A percentile compares a stretch with the other conserved stretches of the same genome.
These are phyloP conservation scores for Ascidia mentula DNA, from an alignment of 23 tunicate species.

Conservation along the genomic window DNA sequence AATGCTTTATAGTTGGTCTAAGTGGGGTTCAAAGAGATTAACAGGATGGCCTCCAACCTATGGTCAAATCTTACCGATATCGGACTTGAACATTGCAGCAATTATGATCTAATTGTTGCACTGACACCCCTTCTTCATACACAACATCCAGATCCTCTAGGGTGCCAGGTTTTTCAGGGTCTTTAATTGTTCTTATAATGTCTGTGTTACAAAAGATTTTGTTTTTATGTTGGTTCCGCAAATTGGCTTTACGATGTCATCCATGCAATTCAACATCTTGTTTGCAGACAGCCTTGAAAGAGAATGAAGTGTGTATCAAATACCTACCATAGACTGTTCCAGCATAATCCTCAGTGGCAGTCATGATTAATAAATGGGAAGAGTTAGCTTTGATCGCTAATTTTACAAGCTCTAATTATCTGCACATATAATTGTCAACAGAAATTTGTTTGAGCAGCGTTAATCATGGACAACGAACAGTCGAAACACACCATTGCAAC, in stretches of 20 bases:
- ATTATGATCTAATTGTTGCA: slow-evolving; percentile 18
- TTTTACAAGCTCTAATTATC: too few relatives aligned
- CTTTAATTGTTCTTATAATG: slow-evolving; percentile 79
- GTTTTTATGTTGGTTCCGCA: too few relatives aligned
- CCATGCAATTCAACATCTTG: not conserved
- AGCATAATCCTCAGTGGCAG: slow-evolving; percentile 40
- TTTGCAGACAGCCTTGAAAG: not conserved
- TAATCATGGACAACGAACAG: not conserved
- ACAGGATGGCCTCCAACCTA: not conserved
- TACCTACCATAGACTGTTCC: slow-evolving; percentile 45
- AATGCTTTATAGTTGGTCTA: slow-evolving; percentile 93
- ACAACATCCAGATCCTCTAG: slow-evolving; percentile 88
- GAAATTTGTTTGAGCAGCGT: too few relatives aligned
- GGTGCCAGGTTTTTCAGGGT: slow-evolving; percentile 96
- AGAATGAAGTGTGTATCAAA: not conserved
- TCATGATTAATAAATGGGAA: too few relatives aligned
- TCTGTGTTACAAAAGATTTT: slow-evolving; percentile 36
- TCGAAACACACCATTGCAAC: not conserved
- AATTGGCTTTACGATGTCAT: not conserved
- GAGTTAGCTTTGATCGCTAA: too few relatives aligned
- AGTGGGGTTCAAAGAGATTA: not conserved
- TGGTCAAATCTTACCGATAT: slow-evolving; percentile 37
- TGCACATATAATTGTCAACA: too few relatives aligned
- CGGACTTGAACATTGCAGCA: slow-evolving; percentile 50
- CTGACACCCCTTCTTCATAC: slow-evolving; percentile 80